phyloP scores from a whole-genome alignment of 1,140 invertebrate species.

The Camponotus pennsylvanicus region DNA sequence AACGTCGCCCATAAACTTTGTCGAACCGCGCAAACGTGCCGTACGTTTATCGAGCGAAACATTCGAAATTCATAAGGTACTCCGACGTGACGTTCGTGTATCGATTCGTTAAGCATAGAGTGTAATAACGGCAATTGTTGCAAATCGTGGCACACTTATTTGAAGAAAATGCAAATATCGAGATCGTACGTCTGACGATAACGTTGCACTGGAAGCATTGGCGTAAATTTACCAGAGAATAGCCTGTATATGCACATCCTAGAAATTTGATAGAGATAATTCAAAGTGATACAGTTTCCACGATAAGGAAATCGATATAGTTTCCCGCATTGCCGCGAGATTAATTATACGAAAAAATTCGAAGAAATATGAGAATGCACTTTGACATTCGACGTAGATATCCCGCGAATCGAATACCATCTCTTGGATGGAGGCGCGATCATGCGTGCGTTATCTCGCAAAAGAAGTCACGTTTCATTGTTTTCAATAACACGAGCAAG shows the following conservation, averaged over 20 bases:
- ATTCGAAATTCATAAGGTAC: slow-evolving; percentile 35
- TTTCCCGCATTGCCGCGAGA: neutral
- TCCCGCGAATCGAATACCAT: neutral
- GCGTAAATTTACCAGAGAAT: neutral
- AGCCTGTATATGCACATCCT: no score
- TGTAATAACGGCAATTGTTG: slow-evolving; percentile 33
- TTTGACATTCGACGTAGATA: neutral
- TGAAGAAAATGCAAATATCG: slow-evolving; percentile 28
- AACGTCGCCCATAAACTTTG: slow-evolving; percentile 13
- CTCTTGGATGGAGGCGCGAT: slow-evolving; percentile 8
- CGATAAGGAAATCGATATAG: neutral
- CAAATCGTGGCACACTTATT: slow-evolving; percentile 13
- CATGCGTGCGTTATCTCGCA: slow-evolving; percentile 18
- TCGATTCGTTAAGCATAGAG: slow-evolving; percentile 6
- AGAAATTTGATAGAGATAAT: neutral
- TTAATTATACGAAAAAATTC: neutral
- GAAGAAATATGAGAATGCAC: neutral
- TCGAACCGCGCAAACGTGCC: neutral
- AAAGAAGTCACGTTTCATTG: slow-evolving; percentile 27
- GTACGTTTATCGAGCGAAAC: slow-evolving; percentile 21
- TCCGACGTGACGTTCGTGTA: neutral
- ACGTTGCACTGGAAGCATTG: neutral
- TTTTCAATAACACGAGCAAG: slow-evolving; percentile 8
- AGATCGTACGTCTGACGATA: neutral
- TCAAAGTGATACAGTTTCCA: neutral